Conservation (phyloP, 2,888 invertebrate genomes). For the Dryadula phaetusa region DNA sequence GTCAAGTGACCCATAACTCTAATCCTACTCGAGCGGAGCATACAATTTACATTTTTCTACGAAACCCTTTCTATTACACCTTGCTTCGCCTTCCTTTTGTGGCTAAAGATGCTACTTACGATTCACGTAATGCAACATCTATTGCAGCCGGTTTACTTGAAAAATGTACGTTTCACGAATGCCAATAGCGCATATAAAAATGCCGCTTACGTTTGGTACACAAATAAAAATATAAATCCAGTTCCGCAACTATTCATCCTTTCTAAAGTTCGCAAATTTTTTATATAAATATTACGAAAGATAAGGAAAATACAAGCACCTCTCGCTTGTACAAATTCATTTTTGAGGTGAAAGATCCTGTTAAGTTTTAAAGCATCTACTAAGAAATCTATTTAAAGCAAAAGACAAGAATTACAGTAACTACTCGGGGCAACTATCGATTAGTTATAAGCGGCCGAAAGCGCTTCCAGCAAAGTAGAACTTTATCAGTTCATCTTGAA, state of each 20-base stretch:
- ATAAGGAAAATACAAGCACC: constrained; percentile 7
- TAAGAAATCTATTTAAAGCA: constrained; percentile 4
- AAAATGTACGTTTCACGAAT: constrained; percentile 50
- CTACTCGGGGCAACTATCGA: constrained; percentile 2
- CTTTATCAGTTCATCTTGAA: constrained; percentile 24
- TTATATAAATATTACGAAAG: constrained; percentile 5
- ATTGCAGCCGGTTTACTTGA: constrained; percentile 49
- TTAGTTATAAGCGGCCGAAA: constrained; percentile 21
- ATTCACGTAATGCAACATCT: constrained; percentile 53
- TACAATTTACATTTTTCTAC: constrained; percentile 71
- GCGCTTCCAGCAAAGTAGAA: constrained; percentile 13
- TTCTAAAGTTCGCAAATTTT: constrained; percentile 21
- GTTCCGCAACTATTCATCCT: constrained; percentile 21
- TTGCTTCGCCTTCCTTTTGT: constrained; percentile 64
- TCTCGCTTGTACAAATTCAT: not conserved
- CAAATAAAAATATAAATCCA: constrained; percentile 26
- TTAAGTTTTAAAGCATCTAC: constrained; percentile 6
- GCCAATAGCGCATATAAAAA: constrained; percentile 43
- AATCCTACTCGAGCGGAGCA: constrained; percentile 62
- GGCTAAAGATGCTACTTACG: constrained; percentile 57
- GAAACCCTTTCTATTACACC: constrained; percentile 65
- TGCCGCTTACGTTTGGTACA: constrained; percentile 33
- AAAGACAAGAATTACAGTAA: constrained; percentile 9
- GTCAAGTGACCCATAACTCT: constrained; percentile 74
- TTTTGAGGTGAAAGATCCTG: not conserved